Evolutionary conservation across 2,797 vertebrate genomes (phyloP).

Genomic region (Artibeus jamaicensis): DNA sequence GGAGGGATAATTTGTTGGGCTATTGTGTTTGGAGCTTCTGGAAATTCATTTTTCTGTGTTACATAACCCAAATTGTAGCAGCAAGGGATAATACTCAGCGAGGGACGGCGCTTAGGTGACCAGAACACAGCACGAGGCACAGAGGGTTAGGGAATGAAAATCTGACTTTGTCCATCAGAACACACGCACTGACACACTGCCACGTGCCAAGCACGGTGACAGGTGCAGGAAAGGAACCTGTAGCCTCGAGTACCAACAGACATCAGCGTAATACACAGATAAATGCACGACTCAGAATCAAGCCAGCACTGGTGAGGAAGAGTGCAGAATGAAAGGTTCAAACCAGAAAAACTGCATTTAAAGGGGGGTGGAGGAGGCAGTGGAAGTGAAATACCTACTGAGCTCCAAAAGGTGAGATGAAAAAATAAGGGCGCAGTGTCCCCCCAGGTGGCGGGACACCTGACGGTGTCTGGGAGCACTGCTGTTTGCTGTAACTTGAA

Average conservation of each 20-base stretch:
- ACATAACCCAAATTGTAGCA: neutral
- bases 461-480: too few species aligned
- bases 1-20: neutral
- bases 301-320: neutral
- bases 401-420: neutral
- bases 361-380: neutral
- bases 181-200: too few species aligned
- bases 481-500: neutral
- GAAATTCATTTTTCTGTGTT: neutral
- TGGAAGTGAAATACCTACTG: too few species aligned
- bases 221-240: neutral
- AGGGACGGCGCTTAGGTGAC: neutral
- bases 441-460: fast-evolving
- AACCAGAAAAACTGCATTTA: neutral
- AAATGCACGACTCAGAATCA: fast-evolving
- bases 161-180: neutral
- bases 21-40: neutral
- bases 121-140: neutral
- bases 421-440: fast-evolving
- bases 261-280: neutral
- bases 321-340: neutral
- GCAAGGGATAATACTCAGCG: neutral
- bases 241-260: neutral
- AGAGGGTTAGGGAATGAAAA: neutral
- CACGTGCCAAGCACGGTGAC: too few species aligned